These are phyloP conservation scores for Brenthis daphne DNA, from an alignment of 2,888 invertebrate genomes.

Conservation along the genomic window DNA sequence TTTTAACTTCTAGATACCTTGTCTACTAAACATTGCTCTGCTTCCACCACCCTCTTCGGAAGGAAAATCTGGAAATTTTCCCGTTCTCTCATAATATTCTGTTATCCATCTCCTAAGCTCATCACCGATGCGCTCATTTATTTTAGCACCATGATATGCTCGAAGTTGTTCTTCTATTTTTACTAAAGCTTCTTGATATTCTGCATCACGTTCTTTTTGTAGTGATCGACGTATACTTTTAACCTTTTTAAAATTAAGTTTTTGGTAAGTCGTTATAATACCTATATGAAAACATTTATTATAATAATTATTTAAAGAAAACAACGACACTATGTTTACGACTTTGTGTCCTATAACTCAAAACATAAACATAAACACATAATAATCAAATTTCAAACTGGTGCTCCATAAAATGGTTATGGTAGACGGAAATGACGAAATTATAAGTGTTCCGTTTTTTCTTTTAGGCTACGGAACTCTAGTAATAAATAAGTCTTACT, in stretches of 20 bases:
- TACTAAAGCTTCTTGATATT: slow-evolving; percentile 86
- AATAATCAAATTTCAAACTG: too few relatives aligned
- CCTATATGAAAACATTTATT: background rate
- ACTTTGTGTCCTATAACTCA: too few relatives aligned
- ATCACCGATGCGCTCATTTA: slow-evolving; percentile 93
- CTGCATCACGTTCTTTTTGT: slow-evolving; percentile 85
- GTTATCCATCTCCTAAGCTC: slow-evolving; percentile 94
- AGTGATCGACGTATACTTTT: slow-evolving; percentile 82
- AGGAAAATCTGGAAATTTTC: slow-evolving; percentile 95
- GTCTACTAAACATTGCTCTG: slow-evolving; percentile 89
- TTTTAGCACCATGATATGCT: slow-evolving; percentile 86
- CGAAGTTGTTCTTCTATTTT: slow-evolving; percentile 84
- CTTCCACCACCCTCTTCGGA: slow-evolving; percentile 96
- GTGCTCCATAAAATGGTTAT: too few relatives aligned
- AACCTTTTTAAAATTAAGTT: slow-evolving; percentile 52
- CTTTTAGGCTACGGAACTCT: background rate
- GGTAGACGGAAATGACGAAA: too few relatives aligned
- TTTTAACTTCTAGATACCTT: slow-evolving; percentile 70
- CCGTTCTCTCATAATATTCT: slow-evolving; percentile 90
- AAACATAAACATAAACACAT: too few relatives aligned
- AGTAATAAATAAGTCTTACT: slow-evolving; percentile 47
- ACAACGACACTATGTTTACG: too few relatives aligned
- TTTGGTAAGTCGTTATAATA: background rate
- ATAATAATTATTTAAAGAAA: too few relatives aligned
- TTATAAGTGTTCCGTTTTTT: too few relatives aligned